Base-by-base conservation (phyloP, 2,797 vertebrate genomes). In the Schizopygopsis pylzovi region DNA sequence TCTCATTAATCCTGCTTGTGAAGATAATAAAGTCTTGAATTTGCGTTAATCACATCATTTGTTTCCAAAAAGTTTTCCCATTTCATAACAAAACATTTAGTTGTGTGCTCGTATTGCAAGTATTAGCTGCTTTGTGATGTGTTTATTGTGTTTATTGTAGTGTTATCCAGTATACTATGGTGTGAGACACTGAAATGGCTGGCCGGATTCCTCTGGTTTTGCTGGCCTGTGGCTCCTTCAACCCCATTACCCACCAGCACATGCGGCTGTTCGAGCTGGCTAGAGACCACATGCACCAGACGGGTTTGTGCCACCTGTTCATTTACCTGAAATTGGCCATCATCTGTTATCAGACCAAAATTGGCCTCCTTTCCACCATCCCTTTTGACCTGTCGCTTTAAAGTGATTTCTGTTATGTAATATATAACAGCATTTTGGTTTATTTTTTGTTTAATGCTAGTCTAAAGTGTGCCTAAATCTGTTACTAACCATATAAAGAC, bases 171-270 rank as follows among this genome's bases (percentile, higher is more conserved):
- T 41, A 68, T 76, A 86, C 80, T 83, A 79, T 20, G 37, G 71
- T 88, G 75, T 87, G 72, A 89, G 75, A 77, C 43, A 28, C 43
- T 76, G 73, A 83, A 63, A 97, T 97, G 97, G 95, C 93, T 81
- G 89, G 81, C 90, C 95, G 93, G 54, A 92, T 97, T 86, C 97
- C 97, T 13, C 93, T 98, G 59, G 92, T 96, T 79, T 95, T 98
- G 28, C 92, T 98, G 41, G 96, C 97, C 71, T 97, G 97, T 67
- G 97, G 96, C 87, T 98, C 96, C 81, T 98, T 98, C 91, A 98
- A 98, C 92, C 97, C 97, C 88, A 97, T 97, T 94, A 99, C 97
- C 90, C 95, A 97, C 92, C 97, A 98, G 94, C 97, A 98, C 90
- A 95, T 98, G 96, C 95, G 96, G 88, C 93, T 98, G 85, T 98